A percentile compares a stretch with the other conserved stretches of the same genome.
These are phyloP conservation scores for Halcyon leucocephala DNA, from an alignment of 2,797 vertebrate genomes.

Conservation along the genomic window DNA sequence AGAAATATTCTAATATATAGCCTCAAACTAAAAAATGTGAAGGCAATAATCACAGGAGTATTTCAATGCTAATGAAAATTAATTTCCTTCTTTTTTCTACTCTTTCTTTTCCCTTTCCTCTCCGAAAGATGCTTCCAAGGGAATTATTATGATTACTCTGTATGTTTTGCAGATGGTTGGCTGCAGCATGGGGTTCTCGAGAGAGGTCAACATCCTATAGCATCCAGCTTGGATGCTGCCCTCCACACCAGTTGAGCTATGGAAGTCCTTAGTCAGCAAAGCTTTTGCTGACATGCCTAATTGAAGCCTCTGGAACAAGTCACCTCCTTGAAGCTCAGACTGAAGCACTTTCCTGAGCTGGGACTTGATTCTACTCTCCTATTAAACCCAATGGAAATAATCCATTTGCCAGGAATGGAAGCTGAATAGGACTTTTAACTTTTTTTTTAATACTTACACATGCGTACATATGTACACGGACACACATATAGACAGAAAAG, in stretches of 20 bases:
- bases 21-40: constrained; percentile 54
- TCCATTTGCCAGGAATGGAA: background rate
- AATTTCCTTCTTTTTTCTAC: constrained; percentile 32
- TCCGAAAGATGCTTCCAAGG: constrained; percentile 54
- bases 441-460: background rate
- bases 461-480: background rate
- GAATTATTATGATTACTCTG: constrained; percentile 57
- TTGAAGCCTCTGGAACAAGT: background rate
- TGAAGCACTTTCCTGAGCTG: background rate
- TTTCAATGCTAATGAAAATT: constrained; percentile 31
- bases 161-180: constrained; percentile 57
- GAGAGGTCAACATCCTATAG: constrained; percentile 50
- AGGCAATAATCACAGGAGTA: constrained; percentile 39
- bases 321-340: background rate
- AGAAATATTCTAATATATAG: constrained; percentile 57
- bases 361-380: background rate
- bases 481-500: background rate
- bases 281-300: constrained; percentile 39
- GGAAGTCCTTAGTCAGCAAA: constrained; percentile 58
- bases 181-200: background rate
- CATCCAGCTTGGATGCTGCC: constrained; percentile 53
- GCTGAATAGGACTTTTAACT: background rate
- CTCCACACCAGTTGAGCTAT: constrained; percentile 31
- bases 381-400: background rate
- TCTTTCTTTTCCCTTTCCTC: constrained; percentile 53